Percentiles rank a stretch among this genome's conserved stretches.
phyloP scores from a whole-genome alignment of 2,113 vertebrate species.

The Dinomys branickii region DNA sequence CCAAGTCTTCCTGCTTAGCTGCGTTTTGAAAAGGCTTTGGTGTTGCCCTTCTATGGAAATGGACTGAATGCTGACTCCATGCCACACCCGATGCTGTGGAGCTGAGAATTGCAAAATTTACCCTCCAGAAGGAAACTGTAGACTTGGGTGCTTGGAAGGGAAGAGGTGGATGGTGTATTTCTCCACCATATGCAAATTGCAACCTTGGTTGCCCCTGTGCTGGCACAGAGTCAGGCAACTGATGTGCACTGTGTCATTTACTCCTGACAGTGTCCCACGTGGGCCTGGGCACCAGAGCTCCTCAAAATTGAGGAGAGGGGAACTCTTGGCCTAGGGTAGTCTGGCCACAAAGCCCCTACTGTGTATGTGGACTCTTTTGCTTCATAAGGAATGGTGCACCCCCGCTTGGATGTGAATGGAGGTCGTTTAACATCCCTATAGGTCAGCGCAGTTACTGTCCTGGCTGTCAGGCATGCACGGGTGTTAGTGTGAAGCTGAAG shows the following conservation, averaged over 20 bases:
- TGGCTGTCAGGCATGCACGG: not conserved
- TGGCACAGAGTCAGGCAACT: not conserved
- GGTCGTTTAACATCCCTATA: not conserved
- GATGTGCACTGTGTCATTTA: not conserved
- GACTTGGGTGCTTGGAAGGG: not conserved
- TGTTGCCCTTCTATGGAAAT: not conserved
- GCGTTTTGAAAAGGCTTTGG: not conserved
- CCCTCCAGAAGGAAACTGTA: not conserved
- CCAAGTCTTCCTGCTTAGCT: not conserved
- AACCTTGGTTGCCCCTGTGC: not conserved
- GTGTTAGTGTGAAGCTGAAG: not conserved
- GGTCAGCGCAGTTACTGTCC: not conserved
- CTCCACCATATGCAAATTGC: not conserved
- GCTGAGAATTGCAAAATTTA: not conserved
- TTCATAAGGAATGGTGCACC: not conserved
- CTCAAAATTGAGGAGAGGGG: too few relatives aligned
- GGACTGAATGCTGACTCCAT: not conserved
- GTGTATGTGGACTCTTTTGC: not conserved
- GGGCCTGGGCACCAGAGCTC: not conserved
- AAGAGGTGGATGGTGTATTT: not conserved
- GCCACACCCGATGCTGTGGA: too few relatives aligned
- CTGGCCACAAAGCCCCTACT: not conserved
- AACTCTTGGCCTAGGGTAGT: not conserved
- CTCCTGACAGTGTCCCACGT: not conserved
- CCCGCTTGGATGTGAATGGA: rapidly evolving